Base-by-base conservation (phyloP, 2,888 invertebrate species). In the Brachyptera risi region DNA sequence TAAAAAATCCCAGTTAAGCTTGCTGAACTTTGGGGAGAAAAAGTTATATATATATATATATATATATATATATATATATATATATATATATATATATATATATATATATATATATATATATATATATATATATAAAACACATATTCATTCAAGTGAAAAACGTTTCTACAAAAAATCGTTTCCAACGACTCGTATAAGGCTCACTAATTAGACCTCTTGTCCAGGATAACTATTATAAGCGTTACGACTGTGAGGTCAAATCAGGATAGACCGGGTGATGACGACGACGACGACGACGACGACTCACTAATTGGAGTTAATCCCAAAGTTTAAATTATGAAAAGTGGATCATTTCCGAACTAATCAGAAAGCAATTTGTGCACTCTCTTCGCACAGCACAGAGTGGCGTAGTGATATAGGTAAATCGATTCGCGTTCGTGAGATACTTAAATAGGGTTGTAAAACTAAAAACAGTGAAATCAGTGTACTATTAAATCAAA, bases 281-380 rank as follows among this genome's bases (percentile, higher is more conserved):
- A 11, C 31, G 31, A 31, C n/a, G 31, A 31, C 5, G 5, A 7
- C 31, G 31, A 7, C 31, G 31, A n/a, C n/a, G n/a, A n/a, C 42
- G 21, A 17, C 42, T 23, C 23, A 21, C 47, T 47, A 47, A 47
- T 47, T 47, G 47, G 47, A 47, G 19, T 21, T 17, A 23, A 21
- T 47, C 47, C 21, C n/a, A 47, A 47, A 47, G 47, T 47, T 47
- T 47, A 24, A 47, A 47, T 47, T 47, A 47, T 47, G 47, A 47
- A 47, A 23, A 47, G 47, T 47, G 47, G 24, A 21, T 47, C n/a
- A 47, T 47, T 47, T 47, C 47, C 47, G 21, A n/a, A n/a, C 21
- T 23, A 47, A 47, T 47, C 47, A 24, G 2, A 21, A 47, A 47
- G 21, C 47, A 24, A 47, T 47, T 47, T 11, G 24, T 11, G 35